Evolutionary conservation across 2,888 invertebrate species (phyloP).

Genomic region (Aphidoletes aphidimyza): DNA sequence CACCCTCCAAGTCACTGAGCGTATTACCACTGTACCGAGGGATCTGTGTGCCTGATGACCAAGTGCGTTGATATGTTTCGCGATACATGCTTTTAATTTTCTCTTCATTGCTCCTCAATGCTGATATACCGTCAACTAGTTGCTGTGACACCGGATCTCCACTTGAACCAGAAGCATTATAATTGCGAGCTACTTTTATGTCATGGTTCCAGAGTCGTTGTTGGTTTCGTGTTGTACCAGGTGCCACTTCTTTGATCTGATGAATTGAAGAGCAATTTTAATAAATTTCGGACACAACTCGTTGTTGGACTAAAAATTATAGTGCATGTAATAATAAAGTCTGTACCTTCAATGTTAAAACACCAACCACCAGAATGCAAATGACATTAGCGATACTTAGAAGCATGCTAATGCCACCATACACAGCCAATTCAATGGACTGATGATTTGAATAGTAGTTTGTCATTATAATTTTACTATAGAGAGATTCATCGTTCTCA

Average conservation of each 20-base stretch:
- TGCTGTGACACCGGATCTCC: slow-evolving; percentile 60
- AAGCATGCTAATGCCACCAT: slow-evolving; percentile 77
- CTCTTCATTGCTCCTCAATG: slow-evolving; percentile 58
- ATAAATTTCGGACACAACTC: background rate
- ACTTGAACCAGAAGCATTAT: slow-evolving; percentile 66
- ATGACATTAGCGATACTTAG: slow-evolving; percentile 79
- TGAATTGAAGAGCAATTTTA: background rate
- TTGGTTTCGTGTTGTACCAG: slow-evolving; percentile 67
- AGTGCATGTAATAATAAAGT: too few species aligned
- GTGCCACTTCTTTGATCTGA: slow-evolving; percentile 73
- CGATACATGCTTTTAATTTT: background rate
- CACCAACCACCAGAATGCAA: slow-evolving; percentile 77
- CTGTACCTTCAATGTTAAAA: slow-evolving; percentile 77
- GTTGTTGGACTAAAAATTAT: slow-evolving; percentile 54
- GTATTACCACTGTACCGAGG: too few species aligned
- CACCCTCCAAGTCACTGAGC: background rate
- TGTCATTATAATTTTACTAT: slow-evolving; percentile 66
- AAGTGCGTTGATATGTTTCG: slow-evolving; percentile 62
- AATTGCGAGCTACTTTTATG: slow-evolving; percentile 71
- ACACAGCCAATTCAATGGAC: slow-evolving; percentile 71
- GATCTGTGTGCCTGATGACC: too few species aligned
- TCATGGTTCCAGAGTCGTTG: slow-evolving; percentile 74
- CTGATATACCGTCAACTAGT: slow-evolving; percentile 63
- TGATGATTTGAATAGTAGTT: slow-evolving; percentile 71
- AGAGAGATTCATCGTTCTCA: slow-evolving; percentile 66